Evolutionary conservation across 2,113 vertebrate species (phyloP).

Genomic region (Romanogobio albipinnatus): DNA sequence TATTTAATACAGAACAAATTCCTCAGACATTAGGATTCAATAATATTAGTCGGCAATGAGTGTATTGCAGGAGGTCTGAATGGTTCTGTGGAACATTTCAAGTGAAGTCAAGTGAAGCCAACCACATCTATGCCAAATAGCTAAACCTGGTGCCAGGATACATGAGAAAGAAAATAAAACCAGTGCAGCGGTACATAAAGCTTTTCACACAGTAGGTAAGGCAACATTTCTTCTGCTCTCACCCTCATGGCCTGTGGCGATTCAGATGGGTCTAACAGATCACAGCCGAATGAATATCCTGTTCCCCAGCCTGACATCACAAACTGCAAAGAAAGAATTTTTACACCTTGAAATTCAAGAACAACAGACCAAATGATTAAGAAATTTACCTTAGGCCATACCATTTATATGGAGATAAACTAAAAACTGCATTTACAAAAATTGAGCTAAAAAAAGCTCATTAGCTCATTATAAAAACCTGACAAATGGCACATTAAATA

Average conservation of each 20-base stretch:
- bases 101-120: not conserved
- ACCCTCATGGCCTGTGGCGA: conserved; percentile 89
- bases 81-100: not conserved
- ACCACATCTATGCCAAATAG: conserved; percentile 17
- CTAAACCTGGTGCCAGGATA: not conserved
- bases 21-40: not conserved
- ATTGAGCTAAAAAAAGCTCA: too few relatives aligned
- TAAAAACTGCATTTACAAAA: too few relatives aligned
- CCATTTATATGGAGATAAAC: not conserved
- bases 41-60: not conserved
- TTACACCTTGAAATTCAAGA: not conserved
- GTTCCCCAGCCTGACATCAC: conserved; percentile 98
- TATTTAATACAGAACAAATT: not conserved
- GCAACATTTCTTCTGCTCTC: conserved; percentile 64
- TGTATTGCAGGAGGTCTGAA: not conserved
- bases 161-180: too few relatives aligned
- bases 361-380: not conserved
- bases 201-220: not conserved
- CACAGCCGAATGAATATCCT: conserved; percentile 91
- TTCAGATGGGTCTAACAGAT: conserved; percentile 88
- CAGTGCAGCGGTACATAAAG: not conserved
- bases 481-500: not conserved
- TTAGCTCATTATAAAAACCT: too few relatives aligned
- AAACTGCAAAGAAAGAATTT: conserved; percentile 78
- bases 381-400: not conserved